Evolutionary conservation across 2,888 invertebrate genomes (phyloP).

Genomic region (Mellilla xanthometata): DNA sequence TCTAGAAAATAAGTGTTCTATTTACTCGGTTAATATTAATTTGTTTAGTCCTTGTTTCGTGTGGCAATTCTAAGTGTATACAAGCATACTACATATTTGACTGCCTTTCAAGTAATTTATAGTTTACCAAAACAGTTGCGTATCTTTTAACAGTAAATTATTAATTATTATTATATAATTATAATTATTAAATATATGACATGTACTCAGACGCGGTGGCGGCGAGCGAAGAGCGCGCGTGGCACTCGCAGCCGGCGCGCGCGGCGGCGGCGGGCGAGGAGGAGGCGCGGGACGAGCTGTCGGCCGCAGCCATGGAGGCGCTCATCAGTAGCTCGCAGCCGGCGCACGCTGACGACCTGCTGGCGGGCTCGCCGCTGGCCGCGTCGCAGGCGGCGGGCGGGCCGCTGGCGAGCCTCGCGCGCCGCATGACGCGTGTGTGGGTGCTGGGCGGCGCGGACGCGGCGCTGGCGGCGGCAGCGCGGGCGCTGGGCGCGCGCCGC

Average conservation of each 20-base stretch:
- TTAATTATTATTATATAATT: no score
- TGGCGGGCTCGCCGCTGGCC: constrained; percentile 86
- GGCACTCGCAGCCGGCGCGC: constrained; percentile 43
- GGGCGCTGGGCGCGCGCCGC: constrained; percentile 74
- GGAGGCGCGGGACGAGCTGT: constrained; percentile 39
- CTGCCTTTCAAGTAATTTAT: no score
- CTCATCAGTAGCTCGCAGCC: constrained; percentile 94
- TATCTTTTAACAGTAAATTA: no score
- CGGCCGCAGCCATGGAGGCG: constrained; percentile 70
- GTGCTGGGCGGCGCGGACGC: constrained; percentile 86
- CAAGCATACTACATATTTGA: no score
- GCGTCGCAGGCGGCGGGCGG: constrained; percentile 20
- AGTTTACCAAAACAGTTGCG: no score
- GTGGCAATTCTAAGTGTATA: no score
- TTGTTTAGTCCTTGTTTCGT: no score
- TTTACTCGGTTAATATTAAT: no score
- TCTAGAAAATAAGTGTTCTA: no score
- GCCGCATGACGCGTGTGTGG: constrained; percentile 97
- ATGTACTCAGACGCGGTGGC: background rate
- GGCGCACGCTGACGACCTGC: constrained; percentile 89
- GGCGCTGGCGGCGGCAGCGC: constrained; percentile 85
- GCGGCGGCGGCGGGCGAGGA: constrained; percentile 18
- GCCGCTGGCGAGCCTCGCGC: constrained; percentile 85
- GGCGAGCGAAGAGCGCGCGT: constrained; percentile 31
- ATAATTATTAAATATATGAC: no score